Evolutionary conservation across 2,797 vertebrate genomes (phyloP).

Genomic region (Phoxinus dragarum): DNA sequence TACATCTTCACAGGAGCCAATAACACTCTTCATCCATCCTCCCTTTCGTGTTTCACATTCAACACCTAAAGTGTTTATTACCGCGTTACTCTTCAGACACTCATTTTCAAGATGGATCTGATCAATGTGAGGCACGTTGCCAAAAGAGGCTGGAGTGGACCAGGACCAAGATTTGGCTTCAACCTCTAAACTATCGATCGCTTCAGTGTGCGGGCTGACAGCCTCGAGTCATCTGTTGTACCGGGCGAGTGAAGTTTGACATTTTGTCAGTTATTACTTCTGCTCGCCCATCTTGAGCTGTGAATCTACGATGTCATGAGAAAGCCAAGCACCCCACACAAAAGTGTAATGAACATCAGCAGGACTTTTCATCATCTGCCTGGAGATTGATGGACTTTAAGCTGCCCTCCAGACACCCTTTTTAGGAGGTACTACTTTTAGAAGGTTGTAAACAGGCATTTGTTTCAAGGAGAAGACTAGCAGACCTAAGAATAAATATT

Average conservation of each 20-base stretch:
- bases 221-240: conserved; percentile 51
- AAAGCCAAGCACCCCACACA: conserved; percentile 46
- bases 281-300: conserved; percentile 28
- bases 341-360: conserved; percentile 57
- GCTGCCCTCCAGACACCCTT: conserved; percentile 38
- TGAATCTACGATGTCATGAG: conserved; percentile 43
- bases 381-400: conserved; percentile 38
- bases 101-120: conserved; percentile 36
- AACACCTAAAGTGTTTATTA: conserved; percentile 34
- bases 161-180: conserved; percentile 42
- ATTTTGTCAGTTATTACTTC: conserved; percentile 60
- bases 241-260: conserved; percentile 58
- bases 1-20: conserved; percentile 6
- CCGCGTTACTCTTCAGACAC: conserved; percentile 17
- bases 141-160: conserved; percentile 28
- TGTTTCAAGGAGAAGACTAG: conserved; percentile 18
- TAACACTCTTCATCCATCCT: conserved; percentile 30
- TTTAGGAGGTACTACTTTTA: conserved; percentile 19
- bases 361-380: conserved; percentile 38
- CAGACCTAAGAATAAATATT: conserved; percentile 36
- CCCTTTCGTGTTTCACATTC: conserved; percentile 28
- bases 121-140: conserved; percentile 54
- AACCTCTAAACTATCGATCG: conserved; percentile 61
- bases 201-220: conserved; percentile 27
- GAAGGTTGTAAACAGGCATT: conserved; percentile 33